A percentile compares a stretch with the other conserved stretches of the same genome.
Evolutionary conservation across 2,888 invertebrate species (phyloP).

Genomic region (Parnassius mnemosyne): DNA sequence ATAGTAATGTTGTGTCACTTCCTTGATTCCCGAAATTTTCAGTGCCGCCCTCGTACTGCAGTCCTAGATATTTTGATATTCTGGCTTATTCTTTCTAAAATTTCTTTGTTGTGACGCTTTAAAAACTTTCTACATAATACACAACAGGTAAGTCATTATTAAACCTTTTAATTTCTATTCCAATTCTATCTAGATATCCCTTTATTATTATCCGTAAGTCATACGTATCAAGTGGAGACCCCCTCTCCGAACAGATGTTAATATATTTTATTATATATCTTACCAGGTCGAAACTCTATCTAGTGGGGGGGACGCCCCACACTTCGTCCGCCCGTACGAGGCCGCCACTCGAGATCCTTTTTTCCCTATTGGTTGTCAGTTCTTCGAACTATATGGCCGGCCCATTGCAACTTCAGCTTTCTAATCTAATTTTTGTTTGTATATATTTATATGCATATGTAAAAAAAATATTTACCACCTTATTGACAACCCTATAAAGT

Average conservation of each 20-base stretch:
- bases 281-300: too few relatives aligned
- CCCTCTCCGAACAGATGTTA: conserved; percentile 17
- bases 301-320: too few relatives aligned
- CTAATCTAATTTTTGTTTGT: too few relatives aligned
- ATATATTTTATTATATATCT: conserved; percentile 15
- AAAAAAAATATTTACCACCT: conserved; percentile 2
- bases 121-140: conserved; percentile 27
- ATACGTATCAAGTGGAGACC: conserved; percentile 14
- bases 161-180: conserved; percentile 22
- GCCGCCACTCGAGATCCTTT: too few relatives aligned
- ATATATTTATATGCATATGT: too few relatives aligned
- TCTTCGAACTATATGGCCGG: too few relatives aligned
- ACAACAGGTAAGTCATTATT: conserved; percentile 30
- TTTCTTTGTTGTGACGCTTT: conserved; percentile 23
- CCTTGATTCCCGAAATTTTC: too few relatives aligned
- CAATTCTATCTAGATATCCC: conserved; percentile 1
- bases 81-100: conserved; percentile 21
- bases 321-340: too few relatives aligned
- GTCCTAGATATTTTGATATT: conserved; percentile 30
- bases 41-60: too few relatives aligned
- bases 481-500: conserved; percentile 14
- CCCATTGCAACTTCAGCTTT: too few relatives aligned
- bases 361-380: too few relatives aligned
- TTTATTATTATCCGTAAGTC: conserved; percentile 20
- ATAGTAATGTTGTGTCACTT: too few relatives aligned